Evolutionary conservation across 2,888 invertebrate genomes (phyloP).

Genomic region (Seira sanloemensis): DNA sequence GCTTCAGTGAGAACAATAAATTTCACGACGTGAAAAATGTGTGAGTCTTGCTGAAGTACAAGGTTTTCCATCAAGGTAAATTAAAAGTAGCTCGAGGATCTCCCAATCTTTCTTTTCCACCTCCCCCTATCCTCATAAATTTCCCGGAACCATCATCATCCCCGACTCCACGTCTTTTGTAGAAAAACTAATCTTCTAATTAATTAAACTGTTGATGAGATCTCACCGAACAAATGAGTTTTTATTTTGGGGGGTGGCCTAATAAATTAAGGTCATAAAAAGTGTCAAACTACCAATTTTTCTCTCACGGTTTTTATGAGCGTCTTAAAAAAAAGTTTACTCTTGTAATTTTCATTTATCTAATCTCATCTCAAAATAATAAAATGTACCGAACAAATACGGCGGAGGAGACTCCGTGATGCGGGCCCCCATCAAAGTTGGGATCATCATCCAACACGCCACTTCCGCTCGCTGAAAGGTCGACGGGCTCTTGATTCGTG

Average conservation of each 20-base stretch:
- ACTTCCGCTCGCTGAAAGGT: neutral
- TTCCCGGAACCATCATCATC: too few relatives aligned
- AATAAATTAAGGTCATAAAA: too few relatives aligned
- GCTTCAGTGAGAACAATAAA: slow-evolving; percentile 16
- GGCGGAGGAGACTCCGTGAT: slow-evolving; percentile 41
- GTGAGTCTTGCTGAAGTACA: neutral
- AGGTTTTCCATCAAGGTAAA: too few relatives aligned
- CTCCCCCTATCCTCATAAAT: slow-evolving; percentile 2
- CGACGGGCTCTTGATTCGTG: slow-evolving; percentile 65
- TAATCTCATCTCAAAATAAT: neutral
- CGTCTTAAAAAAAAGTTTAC: too few relatives aligned
- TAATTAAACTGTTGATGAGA: slow-evolving; percentile 38
- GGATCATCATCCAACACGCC: slow-evolving; percentile 41
- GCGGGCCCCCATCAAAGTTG: slow-evolving; percentile 29
- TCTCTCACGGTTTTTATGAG: too few relatives aligned
- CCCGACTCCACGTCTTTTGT: too few relatives aligned
- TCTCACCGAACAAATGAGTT: neutral
- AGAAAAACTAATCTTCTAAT: too few relatives aligned
- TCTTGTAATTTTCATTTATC: neutral
- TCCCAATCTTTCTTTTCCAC: slow-evolving; percentile 13
- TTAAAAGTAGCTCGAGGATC: too few relatives aligned
- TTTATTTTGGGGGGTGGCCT: neutral
- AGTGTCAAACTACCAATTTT: too few relatives aligned
- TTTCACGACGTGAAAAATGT: slow-evolving; percentile 22
- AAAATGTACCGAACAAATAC: slow-evolving; percentile 52